Base-by-base conservation (phyloP, 2,797 vertebrate genomes). In the Melanotaenia pygmaea region DNA sequence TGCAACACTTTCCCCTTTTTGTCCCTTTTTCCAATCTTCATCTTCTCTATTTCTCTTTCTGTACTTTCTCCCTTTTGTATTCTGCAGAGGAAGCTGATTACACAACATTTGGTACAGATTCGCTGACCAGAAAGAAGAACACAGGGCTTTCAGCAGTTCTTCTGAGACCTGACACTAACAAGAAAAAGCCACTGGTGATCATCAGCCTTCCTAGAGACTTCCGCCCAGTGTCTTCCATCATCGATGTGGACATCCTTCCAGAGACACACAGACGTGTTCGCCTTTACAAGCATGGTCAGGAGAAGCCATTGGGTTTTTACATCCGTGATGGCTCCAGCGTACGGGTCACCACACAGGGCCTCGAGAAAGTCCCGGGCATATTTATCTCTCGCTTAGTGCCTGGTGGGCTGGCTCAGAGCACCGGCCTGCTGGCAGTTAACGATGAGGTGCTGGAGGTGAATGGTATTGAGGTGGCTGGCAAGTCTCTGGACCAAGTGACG, bases 401-500 rank as follows among this genome's bases (percentile, higher is more conserved):
- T 0, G 98, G 98, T 0, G 98, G 98, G 0, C 92, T 99, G 83
- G 98, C 98, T 0, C 97, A 99, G 78, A 97, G 98, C 94, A 99
- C 98, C 0, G 98, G 98, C 24, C 93, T 99, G 22, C 86, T 99
- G 65, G 98, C 98, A 0, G 98, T 99, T 22, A 99, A 99, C 0
- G 98, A 99, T 0, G 98, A 99, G 87, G 98, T 99, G 6, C 91
- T 99, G 76, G 98, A 99, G 87, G 98, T 99, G 14, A 99, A 99
- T 0, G 97, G 98, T 22, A 99, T 99, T 3, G 98, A 99, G 86
- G 98, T 99, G 83, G 96, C 94, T 0, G 97, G 97, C 0, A 99
- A 99, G 76, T 98, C 96, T 59, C 95, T 99, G 10, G 98, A 99
- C 91, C 98, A 99, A 75, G 98, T 99, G 69, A 99, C 97, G 0